phyloP scores from a whole-genome alignment of 2,888 invertebrate species.

The Nyleta sp. region DNA sequence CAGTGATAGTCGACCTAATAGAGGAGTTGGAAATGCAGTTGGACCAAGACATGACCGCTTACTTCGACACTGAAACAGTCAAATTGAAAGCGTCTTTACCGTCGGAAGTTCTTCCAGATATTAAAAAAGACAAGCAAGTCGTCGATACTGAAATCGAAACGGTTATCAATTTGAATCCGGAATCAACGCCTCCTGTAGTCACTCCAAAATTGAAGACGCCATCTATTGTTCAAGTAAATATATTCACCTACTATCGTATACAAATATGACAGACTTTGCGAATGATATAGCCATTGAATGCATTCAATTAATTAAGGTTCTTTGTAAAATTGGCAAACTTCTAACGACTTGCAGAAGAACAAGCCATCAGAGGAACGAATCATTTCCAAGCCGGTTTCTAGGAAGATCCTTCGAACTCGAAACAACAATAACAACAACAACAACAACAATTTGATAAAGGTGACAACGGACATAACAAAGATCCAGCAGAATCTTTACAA shows the following conservation, averaged over 20 bases:
- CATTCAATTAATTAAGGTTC: too few species aligned
- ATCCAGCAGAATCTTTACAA: conserved; percentile 48
- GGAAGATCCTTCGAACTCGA: conserved; percentile 11
- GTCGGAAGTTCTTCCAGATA: conserved; percentile 46
- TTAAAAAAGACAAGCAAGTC: conserved; percentile 28
- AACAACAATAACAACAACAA: conserved; percentile 14
- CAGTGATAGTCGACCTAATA: conserved; percentile 87
- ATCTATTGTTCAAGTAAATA: conserved; percentile 16
- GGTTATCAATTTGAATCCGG: neutral
- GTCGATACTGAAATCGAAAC: conserved; percentile 49
- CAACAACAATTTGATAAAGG: conserved; percentile 34
- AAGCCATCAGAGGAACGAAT: conserved; percentile 11
- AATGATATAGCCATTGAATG: too few species aligned
- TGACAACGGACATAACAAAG: conserved; percentile 39
- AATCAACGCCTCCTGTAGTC: conserved; percentile 5
- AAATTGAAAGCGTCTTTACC: conserved; percentile 57
- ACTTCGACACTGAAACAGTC: conserved; percentile 73
- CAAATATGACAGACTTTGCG: neutral
- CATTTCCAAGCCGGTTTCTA: conserved; percentile 6
- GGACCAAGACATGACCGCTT: conserved; percentile 77
- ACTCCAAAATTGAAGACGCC: conserved; percentile 31
- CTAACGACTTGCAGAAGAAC: conserved; percentile 32
- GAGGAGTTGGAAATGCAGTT: conserved; percentile 85
- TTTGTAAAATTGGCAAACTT: too few species aligned
- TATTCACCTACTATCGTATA: neutral